A percentile compares a stretch with the other conserved stretches of the same genome.
Conservation (phyloP, 2,113 vertebrate genomes). For the Proterorhinus semilunaris region DNA sequence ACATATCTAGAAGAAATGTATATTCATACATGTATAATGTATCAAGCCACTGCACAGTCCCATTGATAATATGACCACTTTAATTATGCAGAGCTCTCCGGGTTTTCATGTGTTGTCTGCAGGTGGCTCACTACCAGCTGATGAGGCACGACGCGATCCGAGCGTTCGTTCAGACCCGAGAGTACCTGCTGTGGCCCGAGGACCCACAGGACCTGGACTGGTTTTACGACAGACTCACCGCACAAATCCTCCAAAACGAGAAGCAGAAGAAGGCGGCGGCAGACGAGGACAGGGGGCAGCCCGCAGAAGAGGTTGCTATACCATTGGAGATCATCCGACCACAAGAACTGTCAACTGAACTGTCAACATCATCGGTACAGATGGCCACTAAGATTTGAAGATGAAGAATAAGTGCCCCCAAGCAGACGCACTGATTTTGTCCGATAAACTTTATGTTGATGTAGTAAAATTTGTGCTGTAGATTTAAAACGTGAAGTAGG, state of each 20-base stretch:
- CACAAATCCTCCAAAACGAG: conserved; percentile 74
- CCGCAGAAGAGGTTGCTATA: not conserved
- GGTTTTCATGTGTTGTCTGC: not conserved
- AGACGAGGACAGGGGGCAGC: conserved; percentile 9
- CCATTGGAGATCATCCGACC: conserved; percentile 17
- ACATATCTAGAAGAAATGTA: too few species aligned
- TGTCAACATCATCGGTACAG: not conserved
- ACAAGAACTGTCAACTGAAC: not conserved
- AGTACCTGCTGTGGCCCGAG: conserved; percentile 85
- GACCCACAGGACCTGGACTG: conserved; percentile 86
- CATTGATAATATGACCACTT: too few species aligned
- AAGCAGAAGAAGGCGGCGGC: conserved; percentile 50
- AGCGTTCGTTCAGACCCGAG: conserved; percentile 76
- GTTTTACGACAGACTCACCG: conserved; percentile 82
- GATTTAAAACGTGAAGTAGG: too few species aligned
- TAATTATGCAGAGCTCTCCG: not conserved
- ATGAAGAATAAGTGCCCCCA: too few species aligned
- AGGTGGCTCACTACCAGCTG: conserved; percentile 83
- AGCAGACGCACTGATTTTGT: too few species aligned
- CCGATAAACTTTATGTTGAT: too few species aligned
- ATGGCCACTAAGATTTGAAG: not conserved
- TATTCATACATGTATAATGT: too few species aligned
- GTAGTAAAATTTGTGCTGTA: too few species aligned
- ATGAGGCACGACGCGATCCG: conserved; percentile 78
- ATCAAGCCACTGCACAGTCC: not conserved